phyloP scores from a whole-genome alignment of 2,888 invertebrate species.

The Agrotis puta region DNA sequence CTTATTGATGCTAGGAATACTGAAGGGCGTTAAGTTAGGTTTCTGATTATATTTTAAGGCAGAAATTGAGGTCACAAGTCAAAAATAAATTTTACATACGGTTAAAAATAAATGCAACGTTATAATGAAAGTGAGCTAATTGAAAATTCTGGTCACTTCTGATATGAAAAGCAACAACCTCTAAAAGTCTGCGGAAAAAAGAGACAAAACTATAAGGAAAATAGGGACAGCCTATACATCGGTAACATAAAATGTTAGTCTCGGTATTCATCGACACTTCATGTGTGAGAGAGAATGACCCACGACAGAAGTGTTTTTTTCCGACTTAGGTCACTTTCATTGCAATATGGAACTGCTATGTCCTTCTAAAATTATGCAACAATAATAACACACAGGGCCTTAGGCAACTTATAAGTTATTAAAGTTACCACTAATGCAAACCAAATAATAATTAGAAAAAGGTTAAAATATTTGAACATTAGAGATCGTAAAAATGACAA shows the following conservation, averaged over 20 bases:
- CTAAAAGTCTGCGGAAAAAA: too few relatives aligned
- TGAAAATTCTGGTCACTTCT: too few relatives aligned
- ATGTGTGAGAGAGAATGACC: too few relatives aligned
- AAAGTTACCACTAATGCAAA: conserved; percentile 6
- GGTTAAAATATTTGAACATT: too few relatives aligned
- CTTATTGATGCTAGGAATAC: conserved; percentile 60
- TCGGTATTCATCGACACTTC: too few relatives aligned
- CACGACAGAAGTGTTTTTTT: too few relatives aligned
- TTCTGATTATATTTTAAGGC: neutral
- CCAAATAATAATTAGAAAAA: neutral
- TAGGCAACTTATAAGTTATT: neutral
- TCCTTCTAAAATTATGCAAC: neutral
- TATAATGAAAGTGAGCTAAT: too few relatives aligned
- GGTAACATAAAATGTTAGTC: too few relatives aligned
- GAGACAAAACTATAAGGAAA: too few relatives aligned
- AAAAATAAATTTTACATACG: neutral
- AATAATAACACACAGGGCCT: neutral
- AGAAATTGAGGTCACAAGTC: neutral
- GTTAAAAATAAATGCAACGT: neutral
- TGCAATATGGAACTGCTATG: neutral
- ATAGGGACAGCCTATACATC: too few relatives aligned
- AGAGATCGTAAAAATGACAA: neutral
- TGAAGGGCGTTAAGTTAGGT: conserved; percentile 30
- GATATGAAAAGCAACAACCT: too few relatives aligned
- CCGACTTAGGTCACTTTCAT: too few relatives aligned